Conservation (phyloP, 2,888 invertebrate genomes). For the Cetonia aurata region DNA sequence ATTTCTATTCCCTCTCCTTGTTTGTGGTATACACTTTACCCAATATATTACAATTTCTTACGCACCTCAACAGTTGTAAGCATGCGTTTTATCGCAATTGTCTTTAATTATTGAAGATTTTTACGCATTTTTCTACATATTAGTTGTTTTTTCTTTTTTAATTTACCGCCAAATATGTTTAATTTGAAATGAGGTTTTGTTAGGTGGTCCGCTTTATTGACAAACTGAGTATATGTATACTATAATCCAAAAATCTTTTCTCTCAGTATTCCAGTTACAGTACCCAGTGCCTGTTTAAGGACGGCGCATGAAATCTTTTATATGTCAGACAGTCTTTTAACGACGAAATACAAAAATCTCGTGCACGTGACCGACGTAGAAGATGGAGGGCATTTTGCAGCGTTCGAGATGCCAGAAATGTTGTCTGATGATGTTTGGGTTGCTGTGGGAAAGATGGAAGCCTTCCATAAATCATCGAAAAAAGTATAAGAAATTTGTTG, state of each 20-base stretch:
- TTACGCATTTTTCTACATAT: too few species aligned
- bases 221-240: too few species aligned
- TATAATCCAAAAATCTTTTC: conserved; percentile 23
- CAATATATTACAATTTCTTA: too few species aligned
- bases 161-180: too few species aligned
- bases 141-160: too few species aligned
- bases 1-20: too few species aligned
- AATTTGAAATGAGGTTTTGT: too few species aligned
- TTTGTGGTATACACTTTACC: too few species aligned
- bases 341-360: conserved; percentile 75
- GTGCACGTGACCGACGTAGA: conserved; percentile 75
- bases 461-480: neutral
- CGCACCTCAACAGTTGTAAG: too few species aligned
- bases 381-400: conserved; percentile 89
- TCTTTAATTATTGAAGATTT: too few species aligned
- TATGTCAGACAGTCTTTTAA: conserved; percentile 71
- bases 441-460: conserved; percentile 69
- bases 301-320: conserved; percentile 79
- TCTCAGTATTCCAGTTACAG: conserved; percentile 71
- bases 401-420: conserved; percentile 81
- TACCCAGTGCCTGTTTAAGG: conserved; percentile 80
- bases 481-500: neutral
- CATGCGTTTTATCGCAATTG: too few species aligned
- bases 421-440: conserved; percentile 79
- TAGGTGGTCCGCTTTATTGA: too few species aligned